Evolutionary conservation across 35 echinoderm and acorn worm genomes (phyloP).

Genomic region (Chiridota heheva): DNA sequence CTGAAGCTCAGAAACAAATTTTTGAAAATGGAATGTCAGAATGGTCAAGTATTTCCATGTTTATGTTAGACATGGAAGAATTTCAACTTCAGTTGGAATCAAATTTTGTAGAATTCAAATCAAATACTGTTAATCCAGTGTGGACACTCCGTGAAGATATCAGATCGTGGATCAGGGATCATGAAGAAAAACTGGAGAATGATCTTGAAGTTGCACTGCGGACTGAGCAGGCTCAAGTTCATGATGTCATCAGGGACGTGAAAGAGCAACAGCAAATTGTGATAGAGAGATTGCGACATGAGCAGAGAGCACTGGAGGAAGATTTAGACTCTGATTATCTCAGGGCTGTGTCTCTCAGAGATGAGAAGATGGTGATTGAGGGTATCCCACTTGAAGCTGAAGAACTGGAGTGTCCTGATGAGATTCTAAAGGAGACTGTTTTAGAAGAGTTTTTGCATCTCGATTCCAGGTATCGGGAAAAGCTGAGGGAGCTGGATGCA

Average conservation of each 20-base stretch:
- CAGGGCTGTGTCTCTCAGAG: constrained; percentile 10
- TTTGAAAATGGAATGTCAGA: constrained; percentile 69
- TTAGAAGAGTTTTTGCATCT: constrained; percentile 72
- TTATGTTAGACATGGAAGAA: constrained; percentile 92
- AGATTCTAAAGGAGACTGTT: constrained; percentile 52
- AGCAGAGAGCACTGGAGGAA: constrained; percentile 64
- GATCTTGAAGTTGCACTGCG: constrained; percentile 14
- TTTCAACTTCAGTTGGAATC: constrained; percentile 36
- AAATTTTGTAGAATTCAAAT: constrained; percentile 62
- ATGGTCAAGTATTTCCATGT: constrained; percentile 71
- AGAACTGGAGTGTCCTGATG: constrained; percentile 73
- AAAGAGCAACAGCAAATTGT: constrained; percentile 64
- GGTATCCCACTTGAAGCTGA: constrained; percentile 81
- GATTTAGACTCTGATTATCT: constrained; percentile 59
- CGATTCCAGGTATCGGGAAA: constrained; percentile 66
- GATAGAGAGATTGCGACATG: constrained; percentile 48
- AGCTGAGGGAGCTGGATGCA: constrained; percentile 73
- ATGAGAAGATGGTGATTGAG: constrained; percentile 74
- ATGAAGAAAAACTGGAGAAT: constrained; percentile 4
- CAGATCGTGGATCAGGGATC: constrained; percentile 37
- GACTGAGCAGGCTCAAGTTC: background rate
- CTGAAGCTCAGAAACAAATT: constrained; percentile 41
- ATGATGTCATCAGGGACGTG: constrained; percentile 31
- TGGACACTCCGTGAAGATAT: constrained; percentile 78
- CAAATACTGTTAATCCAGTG: constrained; percentile 66